Conservation (phyloP, 2,888 invertebrate species). For the Fragum fragum region DNA sequence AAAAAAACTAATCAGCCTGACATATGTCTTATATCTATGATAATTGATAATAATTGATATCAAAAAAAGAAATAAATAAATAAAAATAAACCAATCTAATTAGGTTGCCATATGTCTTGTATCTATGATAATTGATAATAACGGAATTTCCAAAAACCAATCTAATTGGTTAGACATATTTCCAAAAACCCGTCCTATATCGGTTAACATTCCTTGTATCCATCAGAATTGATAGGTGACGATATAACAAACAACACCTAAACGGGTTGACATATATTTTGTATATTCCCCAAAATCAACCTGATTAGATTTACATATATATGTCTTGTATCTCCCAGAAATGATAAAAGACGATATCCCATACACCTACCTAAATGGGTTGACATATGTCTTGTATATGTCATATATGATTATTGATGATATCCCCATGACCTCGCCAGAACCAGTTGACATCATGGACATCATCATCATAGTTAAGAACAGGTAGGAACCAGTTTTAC, state of each 20-base stretch:
- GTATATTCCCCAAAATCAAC: too few species aligned
- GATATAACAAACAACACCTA: conserved; percentile 83
- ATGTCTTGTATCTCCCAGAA: too few species aligned
- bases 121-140: conserved; percentile 80
- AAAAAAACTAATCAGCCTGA: conserved; percentile 64
- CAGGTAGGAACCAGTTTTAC: conserved; percentile 71
- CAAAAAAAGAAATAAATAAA: too few species aligned
- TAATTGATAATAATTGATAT: conserved; percentile 80
- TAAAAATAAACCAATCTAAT: conserved; percentile 74
- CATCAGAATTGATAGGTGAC: conserved; percentile 79
- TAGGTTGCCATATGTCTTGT: conserved; percentile 79
- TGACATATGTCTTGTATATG: conserved; percentile 81
- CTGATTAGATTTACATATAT: too few species aligned
- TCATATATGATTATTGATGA: conserved; percentile 80
- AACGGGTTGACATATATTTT: conserved; percentile 55
- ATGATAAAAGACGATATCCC: too few species aligned
- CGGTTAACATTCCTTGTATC: conserved; percentile 80
- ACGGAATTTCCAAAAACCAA: conserved; percentile 83
- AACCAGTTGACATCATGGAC: conserved; percentile 69
- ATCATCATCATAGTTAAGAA: conserved; percentile 78
- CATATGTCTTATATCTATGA: conserved; percentile 81
- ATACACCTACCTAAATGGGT: conserved; percentile 74
- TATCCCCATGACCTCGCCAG: conserved; percentile 83
- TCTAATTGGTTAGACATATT: conserved; percentile 78
- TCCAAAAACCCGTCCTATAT: conserved; percentile 84